phyloP scores from a whole-genome alignment of 2,113 vertebrate genomes.

The Tonatia bakeri region DNA sequence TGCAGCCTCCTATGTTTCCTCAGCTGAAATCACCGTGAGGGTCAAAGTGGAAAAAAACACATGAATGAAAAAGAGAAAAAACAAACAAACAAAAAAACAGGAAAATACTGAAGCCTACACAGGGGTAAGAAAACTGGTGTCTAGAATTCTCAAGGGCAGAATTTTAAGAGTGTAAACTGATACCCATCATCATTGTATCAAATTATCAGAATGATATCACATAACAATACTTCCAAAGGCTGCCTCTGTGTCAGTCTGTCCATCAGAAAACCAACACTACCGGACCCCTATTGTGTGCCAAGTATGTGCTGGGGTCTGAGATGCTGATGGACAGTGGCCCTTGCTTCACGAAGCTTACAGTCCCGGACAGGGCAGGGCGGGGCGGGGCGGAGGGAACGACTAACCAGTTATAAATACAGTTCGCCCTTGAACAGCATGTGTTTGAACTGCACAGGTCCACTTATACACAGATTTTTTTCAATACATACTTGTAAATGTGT shows the following conservation, averaged over 20 bases:
- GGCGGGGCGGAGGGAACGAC: no score
- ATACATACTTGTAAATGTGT: neutral
- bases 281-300: no score
- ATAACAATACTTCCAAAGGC: neutral
- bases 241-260: neutral
- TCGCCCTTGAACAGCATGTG: neutral
- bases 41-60: neutral
- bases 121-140: neutral
- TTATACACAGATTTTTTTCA: neutral
- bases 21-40: neutral
- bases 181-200: neutral
- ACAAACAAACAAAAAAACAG: neutral
- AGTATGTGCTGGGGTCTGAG: neutral
- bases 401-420: neutral
- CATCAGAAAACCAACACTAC: neutral
- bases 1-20: neutral
- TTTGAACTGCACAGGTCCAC: neutral
- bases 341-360: neutral
- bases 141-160: neutral
- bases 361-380: neutral
- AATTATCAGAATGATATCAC: neutral
- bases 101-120: neutral
- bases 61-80: neutral
- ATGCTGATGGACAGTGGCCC: neutral
- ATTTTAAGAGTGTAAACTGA: neutral